These are phyloP conservation scores for Syngnathus acus DNA, from an alignment of 2,797 vertebrate species.

Conservation along the genomic window DNA sequence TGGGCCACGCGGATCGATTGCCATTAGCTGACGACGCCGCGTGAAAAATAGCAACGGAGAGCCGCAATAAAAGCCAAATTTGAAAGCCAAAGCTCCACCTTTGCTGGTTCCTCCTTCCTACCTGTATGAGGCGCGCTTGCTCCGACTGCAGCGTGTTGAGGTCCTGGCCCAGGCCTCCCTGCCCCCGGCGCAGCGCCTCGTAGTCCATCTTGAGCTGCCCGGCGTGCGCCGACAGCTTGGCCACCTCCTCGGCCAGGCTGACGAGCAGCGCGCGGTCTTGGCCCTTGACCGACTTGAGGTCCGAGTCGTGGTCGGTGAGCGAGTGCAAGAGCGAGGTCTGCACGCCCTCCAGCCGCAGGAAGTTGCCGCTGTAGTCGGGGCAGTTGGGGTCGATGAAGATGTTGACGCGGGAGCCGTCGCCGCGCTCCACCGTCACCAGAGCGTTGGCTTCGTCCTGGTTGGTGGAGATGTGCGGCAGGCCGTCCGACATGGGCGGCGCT, in stretches of 20 bases:
- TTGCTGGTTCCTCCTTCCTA: conserved; percentile 43
- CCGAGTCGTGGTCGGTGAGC: conserved; percentile 75
- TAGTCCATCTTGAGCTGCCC: conserved; percentile 86
- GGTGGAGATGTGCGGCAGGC: conserved; percentile 85
- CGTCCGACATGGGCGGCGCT: conserved; percentile 76
- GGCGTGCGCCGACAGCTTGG: conserved; percentile 82
- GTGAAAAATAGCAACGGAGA: no score
- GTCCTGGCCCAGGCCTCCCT: conserved; percentile 83
- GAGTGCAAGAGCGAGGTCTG: conserved; percentile 85
- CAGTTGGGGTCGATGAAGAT: conserved; percentile 98
- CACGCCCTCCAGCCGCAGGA: conserved; percentile 83
- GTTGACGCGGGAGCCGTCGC: conserved; percentile 89
- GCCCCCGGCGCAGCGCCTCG: conserved; percentile 79
- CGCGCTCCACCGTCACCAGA: conserved; percentile 89
- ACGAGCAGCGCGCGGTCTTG: conserved; percentile 84
- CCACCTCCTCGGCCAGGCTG: conserved; percentile 84
- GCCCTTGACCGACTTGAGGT: conserved; percentile 76
- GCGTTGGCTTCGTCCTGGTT: conserved; percentile 89
- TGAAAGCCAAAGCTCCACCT: no score
- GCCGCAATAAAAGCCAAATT: no score
- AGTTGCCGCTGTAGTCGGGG: conserved; percentile 79
- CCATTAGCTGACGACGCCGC: no score
- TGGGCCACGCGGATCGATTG: not conserved
- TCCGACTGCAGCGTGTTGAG: conserved; percentile 85
- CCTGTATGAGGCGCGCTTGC: conserved; percentile 92